Evolutionary conservation across 2,888 invertebrate species (phyloP).

Genomic region (Cataglyphis livida): DNA sequence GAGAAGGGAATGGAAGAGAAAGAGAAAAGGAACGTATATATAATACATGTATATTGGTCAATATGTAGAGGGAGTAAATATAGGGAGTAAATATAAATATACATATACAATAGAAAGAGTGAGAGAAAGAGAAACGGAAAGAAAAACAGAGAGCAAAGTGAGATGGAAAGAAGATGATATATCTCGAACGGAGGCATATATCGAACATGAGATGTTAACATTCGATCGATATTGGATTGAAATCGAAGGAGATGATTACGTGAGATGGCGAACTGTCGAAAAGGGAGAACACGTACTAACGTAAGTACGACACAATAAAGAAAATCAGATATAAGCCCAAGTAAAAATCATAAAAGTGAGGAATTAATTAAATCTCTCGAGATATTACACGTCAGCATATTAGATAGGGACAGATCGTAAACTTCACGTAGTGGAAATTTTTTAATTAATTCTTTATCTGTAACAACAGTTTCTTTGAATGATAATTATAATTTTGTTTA

Average conservation of each 20-base stretch:
- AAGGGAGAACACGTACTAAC: conserved; percentile 17
- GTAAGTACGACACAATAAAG: conserved; percentile 35
- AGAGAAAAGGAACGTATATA: conserved; percentile 26
- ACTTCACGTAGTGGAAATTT: neutral
- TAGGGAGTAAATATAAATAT: conserved; percentile 38
- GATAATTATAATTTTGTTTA: neutral
- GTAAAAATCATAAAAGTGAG: conserved; percentile 39
- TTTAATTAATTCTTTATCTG: neutral
- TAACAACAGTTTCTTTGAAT: neutral
- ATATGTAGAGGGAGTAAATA: conserved; percentile 20
- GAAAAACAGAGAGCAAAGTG: conserved; percentile 52
- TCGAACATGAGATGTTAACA: conserved; percentile 4
- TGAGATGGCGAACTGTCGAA: conserved; percentile 47
- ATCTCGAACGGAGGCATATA: conserved; percentile 40
- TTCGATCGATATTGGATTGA: conserved; percentile 31
- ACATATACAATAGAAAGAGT: conserved; percentile 39
- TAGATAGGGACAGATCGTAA: neutral
- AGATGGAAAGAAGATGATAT: conserved; percentile 69
- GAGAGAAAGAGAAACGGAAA: conserved; percentile 46
- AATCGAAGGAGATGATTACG: conserved; percentile 12
- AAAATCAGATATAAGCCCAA: conserved; percentile 34
- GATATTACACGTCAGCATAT: conserved; percentile 29
- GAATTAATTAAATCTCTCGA: conserved; percentile 27
- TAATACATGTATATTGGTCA: conserved; percentile 34
- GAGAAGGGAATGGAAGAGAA: conserved; percentile 1